Base-by-base conservation (phyloP, 2,113 vertebrate species). In the Pelecanus crispus region DNA sequence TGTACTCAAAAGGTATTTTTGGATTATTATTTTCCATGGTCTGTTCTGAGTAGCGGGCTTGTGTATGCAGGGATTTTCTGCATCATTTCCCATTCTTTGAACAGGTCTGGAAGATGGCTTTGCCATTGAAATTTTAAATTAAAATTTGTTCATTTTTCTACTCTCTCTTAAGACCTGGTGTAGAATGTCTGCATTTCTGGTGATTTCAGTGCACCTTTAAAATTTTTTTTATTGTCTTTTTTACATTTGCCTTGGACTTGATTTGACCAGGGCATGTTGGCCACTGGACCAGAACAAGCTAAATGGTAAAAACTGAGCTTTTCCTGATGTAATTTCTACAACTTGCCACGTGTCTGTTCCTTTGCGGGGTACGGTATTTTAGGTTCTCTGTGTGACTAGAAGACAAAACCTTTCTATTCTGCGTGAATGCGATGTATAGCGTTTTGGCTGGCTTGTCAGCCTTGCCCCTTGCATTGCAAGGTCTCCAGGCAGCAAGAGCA, bases 341-440 rank as follows among this genome's bases (percentile, higher is more conserved):
- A 29, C 10, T 77, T 2, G 4, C 28, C 18, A 5, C 4, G 4
- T 8, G 1, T 28, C 45, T 15, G 5, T 31, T 29, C 20, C 31
- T 31, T n/a, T 8, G 26, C 0, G 2, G n/a, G 17, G 25, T 31
- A 14, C 21, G 11, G 1, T 7, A 8, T 32, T 86, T 40, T 49
- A 34, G 44, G 26, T 38, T 29, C 13, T 50, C 26, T 40, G 21
- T 49, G n/a, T 68, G 53, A 73, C 29, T 29, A 2, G 24, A n/a
- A 31, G 38, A 26, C 40, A 61, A 32, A 47, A 10, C 13, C 25
- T 47, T 31, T 12, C 53, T n/a, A 1, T 81, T n/a, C 19, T 1
- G 26, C 3, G 0, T 21, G 36, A 58, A 25, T 5, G 26, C 0
- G 2, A 21, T 11, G 36, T 26, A 1, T 4, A 16, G 65, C 0